Evolutionary conservation across 2,113 vertebrate species (phyloP).

Genomic region (Psettodes erumei): DNA sequence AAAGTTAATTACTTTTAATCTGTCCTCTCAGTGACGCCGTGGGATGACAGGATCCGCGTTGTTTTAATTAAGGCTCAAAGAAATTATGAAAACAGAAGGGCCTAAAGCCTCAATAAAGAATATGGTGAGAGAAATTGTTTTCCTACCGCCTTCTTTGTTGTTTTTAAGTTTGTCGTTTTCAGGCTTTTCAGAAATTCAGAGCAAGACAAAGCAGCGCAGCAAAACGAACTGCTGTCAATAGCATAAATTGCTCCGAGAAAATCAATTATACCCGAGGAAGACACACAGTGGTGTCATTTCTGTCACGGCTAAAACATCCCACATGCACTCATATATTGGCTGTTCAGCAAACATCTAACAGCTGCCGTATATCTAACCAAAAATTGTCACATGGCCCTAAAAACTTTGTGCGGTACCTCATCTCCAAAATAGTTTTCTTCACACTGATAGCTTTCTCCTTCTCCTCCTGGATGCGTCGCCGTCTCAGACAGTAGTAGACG

Average conservation of each 20-base stretch:
- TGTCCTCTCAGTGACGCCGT: neutral
- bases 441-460: conserved; percentile 96
- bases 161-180: neutral
- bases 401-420: conserved; percentile 86
- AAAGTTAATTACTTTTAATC: neutral
- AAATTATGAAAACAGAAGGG: neutral
- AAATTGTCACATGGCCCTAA: no score
- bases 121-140: neutral
- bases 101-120: conserved; percentile 1
- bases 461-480: conserved; percentile 92
- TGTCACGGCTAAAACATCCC: no score
- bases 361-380: no score
- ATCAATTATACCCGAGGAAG: no score
- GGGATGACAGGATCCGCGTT: neutral
- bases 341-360: no score
- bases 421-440: conserved; percentile 98
- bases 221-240: neutral
- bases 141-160: neutral
- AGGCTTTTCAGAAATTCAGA: neutral
- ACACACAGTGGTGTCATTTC: no score
- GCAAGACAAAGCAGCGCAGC: conserved; percentile 23
- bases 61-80: conserved; percentile 20
- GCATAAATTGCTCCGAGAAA: no score
- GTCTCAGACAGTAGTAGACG: conserved; percentile 95
- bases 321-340: no score